phyloP scores from a whole-genome alignment of 2,113 vertebrate genomes.

The Cervus canadensis region DNA sequence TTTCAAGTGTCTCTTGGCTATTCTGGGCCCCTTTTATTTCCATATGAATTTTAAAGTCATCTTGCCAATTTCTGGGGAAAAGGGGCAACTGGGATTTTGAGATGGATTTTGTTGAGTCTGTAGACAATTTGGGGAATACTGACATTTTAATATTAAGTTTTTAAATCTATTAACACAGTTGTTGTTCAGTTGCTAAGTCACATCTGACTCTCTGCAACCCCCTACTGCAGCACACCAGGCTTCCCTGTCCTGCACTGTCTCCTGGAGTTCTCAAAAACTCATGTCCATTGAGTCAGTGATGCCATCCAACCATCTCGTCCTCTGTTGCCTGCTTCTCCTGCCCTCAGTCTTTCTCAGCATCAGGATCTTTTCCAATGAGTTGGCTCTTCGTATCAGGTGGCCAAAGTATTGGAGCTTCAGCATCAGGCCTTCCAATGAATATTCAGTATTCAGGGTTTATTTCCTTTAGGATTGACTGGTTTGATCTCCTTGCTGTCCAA shows the following conservation, averaged over 20 bases:
- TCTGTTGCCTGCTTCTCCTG: neutral
- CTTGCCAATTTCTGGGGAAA: neutral
- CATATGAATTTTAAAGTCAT: neutral
- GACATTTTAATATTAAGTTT: neutral
- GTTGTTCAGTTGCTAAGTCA: neutral
- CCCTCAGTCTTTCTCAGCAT: neutral
- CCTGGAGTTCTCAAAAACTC: neutral
- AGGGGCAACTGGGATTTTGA: neutral
- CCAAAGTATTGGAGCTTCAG: neutral
- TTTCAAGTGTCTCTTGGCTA: neutral
- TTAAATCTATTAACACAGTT: neutral
- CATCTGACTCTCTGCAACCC: neutral
- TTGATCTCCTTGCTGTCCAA: neutral
- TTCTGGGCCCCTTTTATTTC: neutral
- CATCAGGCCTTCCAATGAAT: neutral
- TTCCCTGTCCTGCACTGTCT: neutral
- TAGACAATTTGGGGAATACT: neutral
- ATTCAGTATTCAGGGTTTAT: neutral
- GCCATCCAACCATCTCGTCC: neutral
- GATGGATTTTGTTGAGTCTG: neutral
- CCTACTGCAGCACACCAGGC: neutral
- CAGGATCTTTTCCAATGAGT: neutral
- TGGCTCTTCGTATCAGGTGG: neutral
- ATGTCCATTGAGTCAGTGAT: neutral
- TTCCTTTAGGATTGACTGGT: neutral